Evolutionary conservation across 2,888 invertebrate genomes (phyloP), one percentile per base, ranked within the genome.

Genomic region (Cordilura impudica): DNA sequence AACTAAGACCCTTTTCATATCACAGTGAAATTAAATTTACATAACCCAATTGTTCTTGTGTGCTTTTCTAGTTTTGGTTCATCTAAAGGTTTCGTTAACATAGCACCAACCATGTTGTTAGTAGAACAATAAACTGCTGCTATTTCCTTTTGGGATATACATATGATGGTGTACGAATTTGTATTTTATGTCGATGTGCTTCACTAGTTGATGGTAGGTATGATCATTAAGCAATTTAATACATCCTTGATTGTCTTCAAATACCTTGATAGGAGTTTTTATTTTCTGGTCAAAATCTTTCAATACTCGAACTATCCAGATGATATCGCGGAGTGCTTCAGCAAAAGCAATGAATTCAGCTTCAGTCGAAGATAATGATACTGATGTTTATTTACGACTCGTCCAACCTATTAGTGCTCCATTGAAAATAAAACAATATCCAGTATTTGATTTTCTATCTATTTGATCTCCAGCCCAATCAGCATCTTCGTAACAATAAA

Each of bases 321-420:
- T 14, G 4, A 69, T 12, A 21, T 63, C 75, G 1, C 6, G 14
- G 8, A 72, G 18, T 1, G 69, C 70, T 19, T 70, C 61, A 2
- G 70, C 54, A 14, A 63, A 19, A 21, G 76, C 61, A 14, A 70
- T 58, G 35, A 70, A 76, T 47, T 70, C 70, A 2, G 65, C 56
- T 43, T 71, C 61, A 0, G 69, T 54, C 4, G 75, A 45, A n/a
- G 69, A 75, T 10, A 69, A 21, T 29, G 76, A 71, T 6, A 65
- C 65, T 16, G 45, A 54, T 1, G 18, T 49, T 58, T 77, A 56
- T 10, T 45, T 31, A 4, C 51, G 54, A 21, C 51, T 65, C 1
- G 47, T 21, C 70, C 76, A 76, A 16, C 53, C 61, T 6, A 71
- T n/a, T 10, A 8, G 23, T 19, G 51, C 7, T 10, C 39, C 43